Evolutionary conservation across 2,113 vertebrate genomes (phyloP).

Genomic region (Mesoclemmys tuberculata): DNA sequence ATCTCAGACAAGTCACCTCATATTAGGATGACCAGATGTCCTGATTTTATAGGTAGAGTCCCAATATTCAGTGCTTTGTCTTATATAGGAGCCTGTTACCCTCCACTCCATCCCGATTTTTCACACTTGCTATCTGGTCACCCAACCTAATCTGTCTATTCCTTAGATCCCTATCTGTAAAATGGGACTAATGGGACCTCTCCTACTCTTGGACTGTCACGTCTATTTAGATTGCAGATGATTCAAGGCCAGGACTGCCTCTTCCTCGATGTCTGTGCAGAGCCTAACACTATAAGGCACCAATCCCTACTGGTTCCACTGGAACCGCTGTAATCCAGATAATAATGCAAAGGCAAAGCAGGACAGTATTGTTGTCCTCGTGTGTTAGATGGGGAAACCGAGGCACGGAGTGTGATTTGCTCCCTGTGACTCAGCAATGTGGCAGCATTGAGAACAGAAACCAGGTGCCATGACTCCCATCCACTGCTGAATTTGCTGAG

Average conservation of each 20-base stretch:
- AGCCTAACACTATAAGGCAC: not conserved
- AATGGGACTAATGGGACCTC: not conserved
- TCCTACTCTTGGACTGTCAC: not conserved
- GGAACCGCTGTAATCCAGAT: not conserved
- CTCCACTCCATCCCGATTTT: too few relatives aligned
- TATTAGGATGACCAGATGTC: too few relatives aligned
- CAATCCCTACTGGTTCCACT: not conserved
- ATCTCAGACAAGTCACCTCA: constrained; percentile 7
- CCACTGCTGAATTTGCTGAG: not conserved
- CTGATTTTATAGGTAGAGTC: too few relatives aligned
- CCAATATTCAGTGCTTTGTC: too few relatives aligned
- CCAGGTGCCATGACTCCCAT: constrained; percentile 4
- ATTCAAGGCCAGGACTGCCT: not conserved
- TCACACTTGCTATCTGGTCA: too few relatives aligned
- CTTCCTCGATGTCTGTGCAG: not conserved
- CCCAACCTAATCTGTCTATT: not conserved
- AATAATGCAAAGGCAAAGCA: not conserved
- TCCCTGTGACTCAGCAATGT: not conserved
- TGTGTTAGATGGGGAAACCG: not conserved
- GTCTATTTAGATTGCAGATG: not conserved
- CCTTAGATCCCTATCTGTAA: not conserved
- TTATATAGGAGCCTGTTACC: too few relatives aligned
- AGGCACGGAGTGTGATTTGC: not conserved
- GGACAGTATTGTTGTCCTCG: constrained; percentile 17
- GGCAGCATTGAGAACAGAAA: not conserved